phyloP scores from a whole-genome alignment of 2,888 invertebrate genomes.

The Coremacera marginata region DNA sequence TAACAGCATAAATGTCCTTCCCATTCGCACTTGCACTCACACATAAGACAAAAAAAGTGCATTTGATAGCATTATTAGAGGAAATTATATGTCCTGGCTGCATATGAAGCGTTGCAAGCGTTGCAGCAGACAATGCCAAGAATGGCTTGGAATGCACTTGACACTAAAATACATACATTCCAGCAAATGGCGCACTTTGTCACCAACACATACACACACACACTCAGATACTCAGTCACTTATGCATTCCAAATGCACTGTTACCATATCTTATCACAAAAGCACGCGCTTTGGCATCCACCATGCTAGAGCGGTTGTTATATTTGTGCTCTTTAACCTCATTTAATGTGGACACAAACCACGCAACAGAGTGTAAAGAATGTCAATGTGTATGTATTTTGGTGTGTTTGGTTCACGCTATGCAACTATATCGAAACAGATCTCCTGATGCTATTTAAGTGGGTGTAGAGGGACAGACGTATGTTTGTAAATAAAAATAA shows the following conservation, averaged over 20 bases:
- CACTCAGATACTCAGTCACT: background rate
- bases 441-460: background rate
- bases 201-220: background rate
- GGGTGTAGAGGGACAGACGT: background rate
- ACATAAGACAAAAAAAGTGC: background rate
- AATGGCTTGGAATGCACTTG: slow-evolving; percentile 37
- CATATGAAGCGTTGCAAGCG: background rate
- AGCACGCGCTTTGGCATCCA: background rate
- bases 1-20: background rate
- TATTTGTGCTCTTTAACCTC: background rate
- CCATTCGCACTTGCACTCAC: background rate
- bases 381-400: background rate
- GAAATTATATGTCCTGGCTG: slow-evolving; percentile 22
- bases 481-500: no score
- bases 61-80: slow-evolving; percentile 31
- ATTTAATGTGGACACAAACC: slow-evolving; percentile 21
- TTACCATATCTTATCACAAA: background rate
- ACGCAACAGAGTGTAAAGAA: slow-evolving; percentile 10
- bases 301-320: background rate
- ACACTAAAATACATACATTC: slow-evolving; percentile 39
- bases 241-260: background rate
- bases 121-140: slow-evolving; percentile 27
- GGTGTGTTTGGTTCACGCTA: background rate
- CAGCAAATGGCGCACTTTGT: background rate
- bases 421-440: no score